Evolutionary conservation across 2,113 vertebrate genomes (phyloP), one percentile per base, ranked within the genome.

Genomic region (Rhinichthys klamathensis): DNA sequence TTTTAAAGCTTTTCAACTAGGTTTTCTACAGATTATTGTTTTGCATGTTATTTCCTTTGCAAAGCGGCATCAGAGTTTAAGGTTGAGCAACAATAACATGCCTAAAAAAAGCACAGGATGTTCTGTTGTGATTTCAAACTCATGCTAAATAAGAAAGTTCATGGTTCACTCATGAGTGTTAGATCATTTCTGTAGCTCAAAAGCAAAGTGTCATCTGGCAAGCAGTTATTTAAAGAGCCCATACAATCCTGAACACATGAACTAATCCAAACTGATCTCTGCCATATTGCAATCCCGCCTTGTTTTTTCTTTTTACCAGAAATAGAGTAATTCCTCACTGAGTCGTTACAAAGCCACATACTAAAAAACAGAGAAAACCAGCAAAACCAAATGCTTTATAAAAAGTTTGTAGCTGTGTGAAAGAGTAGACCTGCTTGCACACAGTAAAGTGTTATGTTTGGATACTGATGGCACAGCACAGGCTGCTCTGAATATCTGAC

Each of bases 401-500:
- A 27, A 76, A 27, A 7, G 1, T 54, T 76, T 49, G 15, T 7
- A 41, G n/a, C 0, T 4, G 9, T 35, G 21, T 61, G 41, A 80
- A 75, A 86, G 58, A 21, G 46, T 46, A 73, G 30, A 74, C 54
- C 67, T 38, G 5, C 15, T 56, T 80, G 67, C 16, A 58, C 41
- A 72, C 12, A 41, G 12, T 69, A 18, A 25, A 32, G 25, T 23
- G 79, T 82, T 81, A 83, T 83, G 44, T 74, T 88, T 63, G 30
- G 79, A 32, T 27, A 58, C 6, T 56, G 44, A 86, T 79, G 49
- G 60, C 49, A 49, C 82, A 35, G 18, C 73, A 72, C 70, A 65
- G 74, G 67, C 41, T 41, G n/a, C 54, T 83, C 63, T 41, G 46
- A 60, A 86, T 82, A 54, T 82, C 79, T 86, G 27, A 32, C 21